Evolutionary conservation across 2,113 vertebrate genomes (phyloP).

Genomic region (Eptesicus fuscus): DNA sequence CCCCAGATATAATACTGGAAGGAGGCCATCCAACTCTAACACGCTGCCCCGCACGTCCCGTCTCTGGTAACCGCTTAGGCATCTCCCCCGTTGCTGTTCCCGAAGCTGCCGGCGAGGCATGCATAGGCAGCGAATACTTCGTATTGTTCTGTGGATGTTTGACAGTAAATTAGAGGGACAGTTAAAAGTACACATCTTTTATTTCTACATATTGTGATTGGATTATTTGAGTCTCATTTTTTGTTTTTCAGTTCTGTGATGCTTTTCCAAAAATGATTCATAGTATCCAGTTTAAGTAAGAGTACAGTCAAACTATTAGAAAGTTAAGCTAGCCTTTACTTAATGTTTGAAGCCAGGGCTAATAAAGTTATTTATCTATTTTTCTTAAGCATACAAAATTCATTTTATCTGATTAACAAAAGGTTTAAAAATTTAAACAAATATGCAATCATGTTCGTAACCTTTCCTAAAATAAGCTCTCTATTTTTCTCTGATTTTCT

Average conservation of each 20-base stretch:
- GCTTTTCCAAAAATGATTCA: neutral
- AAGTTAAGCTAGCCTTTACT: neutral
- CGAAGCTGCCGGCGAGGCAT: neutral
- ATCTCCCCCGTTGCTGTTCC: neutral
- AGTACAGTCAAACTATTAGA: neutral
- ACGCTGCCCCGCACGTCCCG: neutral
- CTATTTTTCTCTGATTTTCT: slow-evolving; percentile 55
- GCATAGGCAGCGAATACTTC: neutral
- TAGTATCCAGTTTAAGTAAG: neutral
- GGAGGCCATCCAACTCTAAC: neutral
- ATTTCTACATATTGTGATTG: neutral
- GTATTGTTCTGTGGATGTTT: neutral
- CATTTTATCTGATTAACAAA: neutral
- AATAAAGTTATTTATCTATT: neutral
- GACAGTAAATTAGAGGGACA: neutral
- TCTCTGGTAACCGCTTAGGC: neutral
- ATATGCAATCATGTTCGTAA: slow-evolving; percentile 31
- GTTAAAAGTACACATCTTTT: neutral
- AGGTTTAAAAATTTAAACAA: neutral
- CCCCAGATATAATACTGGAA: neutral
- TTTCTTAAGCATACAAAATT: neutral
- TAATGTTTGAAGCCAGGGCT: neutral
- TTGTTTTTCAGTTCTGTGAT: slow-evolving; percentile 8
- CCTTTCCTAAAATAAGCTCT: neutral
- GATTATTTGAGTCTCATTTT: neutral